Evolutionary conservation across 2,888 invertebrate genomes (phyloP).

Genomic region (Platypus cylindrus): DNA sequence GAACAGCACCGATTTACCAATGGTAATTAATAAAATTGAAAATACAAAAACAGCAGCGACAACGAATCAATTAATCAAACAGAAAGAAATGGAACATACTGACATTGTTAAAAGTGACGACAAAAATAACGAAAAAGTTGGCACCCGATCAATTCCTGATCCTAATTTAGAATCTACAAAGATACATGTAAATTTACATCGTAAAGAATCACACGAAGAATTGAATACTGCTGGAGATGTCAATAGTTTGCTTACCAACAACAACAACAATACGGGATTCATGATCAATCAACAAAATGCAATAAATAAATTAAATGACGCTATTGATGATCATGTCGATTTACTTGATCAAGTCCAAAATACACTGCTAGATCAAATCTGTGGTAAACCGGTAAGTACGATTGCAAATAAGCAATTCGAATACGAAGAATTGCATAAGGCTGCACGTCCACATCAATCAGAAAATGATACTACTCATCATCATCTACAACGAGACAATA

Average conservation of each 20-base stretch:
- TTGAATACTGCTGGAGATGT: background rate
- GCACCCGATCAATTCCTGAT: no score
- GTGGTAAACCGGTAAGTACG: slow-evolving; percentile 15
- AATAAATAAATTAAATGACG: no score
- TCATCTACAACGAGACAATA: no score
- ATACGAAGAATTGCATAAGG: slow-evolving; percentile 17
- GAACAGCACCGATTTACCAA: no score
- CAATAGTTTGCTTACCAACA: slow-evolving; percentile 8
- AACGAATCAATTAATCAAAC: no score
- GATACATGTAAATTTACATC: slow-evolving; percentile 1
- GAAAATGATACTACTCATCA: slow-evolving; percentile 5
- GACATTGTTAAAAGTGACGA: background rate
- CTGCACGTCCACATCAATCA: slow-evolving; percentile 9
- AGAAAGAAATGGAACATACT: no score
- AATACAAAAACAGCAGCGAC: background rate
- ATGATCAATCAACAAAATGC: slow-evolving; percentile 2
- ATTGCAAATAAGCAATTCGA: slow-evolving; percentile 15
- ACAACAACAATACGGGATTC: no score
- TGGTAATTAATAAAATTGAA: background rate
- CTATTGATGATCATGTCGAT: slow-evolving; percentile 17
- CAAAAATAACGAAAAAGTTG: background rate
- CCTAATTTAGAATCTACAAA: background rate
- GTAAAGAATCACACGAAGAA: slow-evolving; percentile 5
- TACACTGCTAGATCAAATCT: slow-evolving; percentile 19
- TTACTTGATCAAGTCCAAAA: slow-evolving; percentile 20